Evolutionary conservation across 2,797 vertebrate species (phyloP).

Genomic region (Vultur gryphus): DNA sequence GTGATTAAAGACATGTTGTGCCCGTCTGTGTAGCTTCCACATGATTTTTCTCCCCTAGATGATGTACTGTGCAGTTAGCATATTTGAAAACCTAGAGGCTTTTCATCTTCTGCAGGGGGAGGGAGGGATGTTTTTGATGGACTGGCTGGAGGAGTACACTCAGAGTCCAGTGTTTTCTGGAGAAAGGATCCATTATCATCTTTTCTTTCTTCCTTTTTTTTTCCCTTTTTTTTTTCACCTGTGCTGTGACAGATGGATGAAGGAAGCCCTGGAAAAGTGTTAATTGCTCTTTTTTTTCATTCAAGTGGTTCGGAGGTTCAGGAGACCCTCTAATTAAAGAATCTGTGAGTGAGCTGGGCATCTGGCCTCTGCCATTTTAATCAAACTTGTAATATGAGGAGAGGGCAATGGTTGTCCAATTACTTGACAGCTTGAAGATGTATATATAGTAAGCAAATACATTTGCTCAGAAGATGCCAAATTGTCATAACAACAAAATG

Average conservation of each 20-base stretch:
- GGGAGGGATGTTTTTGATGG: conserved; percentile 1
- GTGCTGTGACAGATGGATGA: conserved; percentile 80
- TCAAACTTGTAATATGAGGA: conserved; percentile 74
- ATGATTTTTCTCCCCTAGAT: conserved; percentile 32
- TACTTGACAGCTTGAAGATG: conserved; percentile 58
- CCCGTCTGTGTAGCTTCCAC: conserved; percentile 22
- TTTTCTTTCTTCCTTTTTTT: not conserved
- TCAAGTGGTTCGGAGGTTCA: conserved; percentile 78
- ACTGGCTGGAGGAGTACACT: conserved; percentile 5
- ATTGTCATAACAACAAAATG: conserved; percentile 42
- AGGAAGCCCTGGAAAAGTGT: conserved; percentile 71
- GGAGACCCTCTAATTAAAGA: conserved; percentile 84
- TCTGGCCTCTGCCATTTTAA: conserved; percentile 84
- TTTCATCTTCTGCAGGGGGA: not conserved
- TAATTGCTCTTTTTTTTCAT: conserved; percentile 84
- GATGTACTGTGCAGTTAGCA: conserved; percentile 25
- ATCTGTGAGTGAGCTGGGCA: conserved; percentile 78
- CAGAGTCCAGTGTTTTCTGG: conserved; percentile 51
- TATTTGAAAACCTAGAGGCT: conserved; percentile 55
- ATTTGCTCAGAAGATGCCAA: conserved; percentile 47
- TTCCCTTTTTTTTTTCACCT: conserved; percentile 69
- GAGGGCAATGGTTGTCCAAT: conserved; percentile 62
- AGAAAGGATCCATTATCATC: conserved; percentile 52
- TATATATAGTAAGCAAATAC: conserved; percentile 52
- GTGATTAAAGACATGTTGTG: conserved; percentile 62